Percentiles rank a stretch among this genome's conserved stretches.
Conservation (phyloP, 2,113 vertebrate species). For the Microtus oregoni region DNA sequence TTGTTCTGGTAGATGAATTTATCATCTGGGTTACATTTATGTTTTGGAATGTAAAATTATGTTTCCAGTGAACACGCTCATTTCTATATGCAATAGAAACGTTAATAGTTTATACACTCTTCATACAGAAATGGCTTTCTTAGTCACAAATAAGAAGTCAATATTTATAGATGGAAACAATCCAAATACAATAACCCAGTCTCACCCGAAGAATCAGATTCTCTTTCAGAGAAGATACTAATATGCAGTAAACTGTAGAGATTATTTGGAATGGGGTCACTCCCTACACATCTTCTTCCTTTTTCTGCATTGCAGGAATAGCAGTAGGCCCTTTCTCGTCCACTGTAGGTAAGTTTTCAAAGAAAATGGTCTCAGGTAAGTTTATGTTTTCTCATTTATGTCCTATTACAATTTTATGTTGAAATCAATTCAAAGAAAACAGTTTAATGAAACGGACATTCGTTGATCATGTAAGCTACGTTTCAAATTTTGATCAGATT, state of each 20-base stretch:
- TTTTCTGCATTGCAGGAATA: constrained; percentile 61
- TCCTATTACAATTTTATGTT: constrained; percentile 52
- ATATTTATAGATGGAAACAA: constrained; percentile 84
- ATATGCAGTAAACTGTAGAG: constrained; percentile 81
- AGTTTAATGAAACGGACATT: constrained; percentile 8
- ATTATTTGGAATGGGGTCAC: constrained; percentile 69
- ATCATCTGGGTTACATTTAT: not conserved
- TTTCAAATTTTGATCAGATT: constrained; percentile 71
- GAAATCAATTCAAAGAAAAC: constrained; percentile 51
- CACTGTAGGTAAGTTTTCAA: not conserved
- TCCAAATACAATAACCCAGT: constrained; percentile 83
- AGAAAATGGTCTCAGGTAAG: constrained; percentile 58
- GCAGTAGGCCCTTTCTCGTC: constrained; percentile 33
- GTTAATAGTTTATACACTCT: constrained; percentile 77
- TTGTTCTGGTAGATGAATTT: not conserved
- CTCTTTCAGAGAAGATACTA: constrained; percentile 78
- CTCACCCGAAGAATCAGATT: constrained; percentile 76
- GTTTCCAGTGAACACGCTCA: constrained; percentile 37
- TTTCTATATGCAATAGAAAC: constrained; percentile 52
- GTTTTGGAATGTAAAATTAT: constrained; percentile 37
- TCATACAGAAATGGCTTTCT: constrained; percentile 80
- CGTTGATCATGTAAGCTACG: constrained; percentile 68
- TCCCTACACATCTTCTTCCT: constrained; percentile 74
- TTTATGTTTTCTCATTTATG: constrained; percentile 67
- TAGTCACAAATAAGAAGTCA: constrained; percentile 85